Evolutionary conservation across 2,797 vertebrate genomes (phyloP).

Genomic region (Petrocephalus schoutedeni): DNA sequence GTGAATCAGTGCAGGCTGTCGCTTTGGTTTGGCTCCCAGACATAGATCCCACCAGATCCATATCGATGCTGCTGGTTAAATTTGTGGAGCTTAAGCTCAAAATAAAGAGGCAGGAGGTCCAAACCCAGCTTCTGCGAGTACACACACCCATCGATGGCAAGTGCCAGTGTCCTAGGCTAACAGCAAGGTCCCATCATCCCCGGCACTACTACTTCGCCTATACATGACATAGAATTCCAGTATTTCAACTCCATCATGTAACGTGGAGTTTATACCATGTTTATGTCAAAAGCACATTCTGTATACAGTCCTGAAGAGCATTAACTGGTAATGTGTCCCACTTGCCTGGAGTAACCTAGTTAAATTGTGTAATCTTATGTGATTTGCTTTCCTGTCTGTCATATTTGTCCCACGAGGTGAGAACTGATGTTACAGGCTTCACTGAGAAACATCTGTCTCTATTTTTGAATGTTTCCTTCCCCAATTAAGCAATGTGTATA

Average conservation of each 20-base stretch:
- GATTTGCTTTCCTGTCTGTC: neutral
- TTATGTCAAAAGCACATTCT: neutral
- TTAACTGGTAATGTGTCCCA: neutral
- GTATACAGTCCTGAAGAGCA: neutral
- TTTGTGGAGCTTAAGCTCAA: neutral
- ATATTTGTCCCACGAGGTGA: neutral
- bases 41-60: neutral
- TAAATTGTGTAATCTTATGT: neutral
- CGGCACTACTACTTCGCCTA: neutral
- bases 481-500: neutral
- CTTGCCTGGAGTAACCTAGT: neutral
- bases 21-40: too few species aligned
- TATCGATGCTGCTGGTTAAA: neutral
- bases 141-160: neutral
- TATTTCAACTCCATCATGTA: neutral
- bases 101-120: too few species aligned
- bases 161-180: neutral
- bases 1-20: too few species aligned
- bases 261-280: neutral
- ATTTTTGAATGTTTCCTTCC: neutral
- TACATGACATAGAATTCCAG: neutral
- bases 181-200: neutral
- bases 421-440: neutral
- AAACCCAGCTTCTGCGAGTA: too few species aligned
- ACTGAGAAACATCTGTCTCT: neutral